Percentiles rank a stretch among this genome's conserved stretches.
These are phyloP conservation scores for Microctenopoma stevenorrisi DNA, from an alignment of 2,797 vertebrate genomes.

Conservation along the genomic window DNA sequence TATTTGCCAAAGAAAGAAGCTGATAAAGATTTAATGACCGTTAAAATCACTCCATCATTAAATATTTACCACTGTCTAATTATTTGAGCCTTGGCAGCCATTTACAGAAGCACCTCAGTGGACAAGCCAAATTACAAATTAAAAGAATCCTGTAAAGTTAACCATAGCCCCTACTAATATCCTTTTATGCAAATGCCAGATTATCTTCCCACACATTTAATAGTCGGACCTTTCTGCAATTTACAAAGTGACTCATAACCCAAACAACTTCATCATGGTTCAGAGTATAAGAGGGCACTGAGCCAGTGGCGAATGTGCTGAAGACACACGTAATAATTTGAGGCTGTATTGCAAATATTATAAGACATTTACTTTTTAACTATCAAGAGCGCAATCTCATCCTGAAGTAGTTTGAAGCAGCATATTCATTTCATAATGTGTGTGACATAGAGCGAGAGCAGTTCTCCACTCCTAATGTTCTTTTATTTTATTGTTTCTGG, in stretches of 20 bases:
- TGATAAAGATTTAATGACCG: constrained; percentile 59
- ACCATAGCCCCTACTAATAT: constrained; percentile 65
- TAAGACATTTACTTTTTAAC: neutral
- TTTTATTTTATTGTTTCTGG: too few species aligned
- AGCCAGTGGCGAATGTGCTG: neutral
- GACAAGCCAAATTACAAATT: constrained; percentile 68
- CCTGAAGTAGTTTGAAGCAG: neutral
- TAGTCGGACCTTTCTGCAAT: constrained; percentile 43
- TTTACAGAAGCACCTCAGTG: constrained; percentile 71
- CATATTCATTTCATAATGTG: too few species aligned
- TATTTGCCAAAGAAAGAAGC: neutral
- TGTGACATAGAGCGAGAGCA: too few species aligned
- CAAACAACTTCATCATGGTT: constrained; percentile 38
- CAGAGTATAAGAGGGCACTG: constrained; percentile 9
- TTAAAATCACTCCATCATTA: constrained; percentile 62
- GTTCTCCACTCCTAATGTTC: too few species aligned
- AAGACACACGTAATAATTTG: constrained; percentile 19
- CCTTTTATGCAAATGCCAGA: constrained; percentile 66
- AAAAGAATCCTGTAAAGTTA: constrained; percentile 62
- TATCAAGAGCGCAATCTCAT: constrained; percentile 18
- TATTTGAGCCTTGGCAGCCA: constrained; percentile 73
- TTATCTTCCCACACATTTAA: constrained; percentile 73
- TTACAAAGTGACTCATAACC: constrained; percentile 51
- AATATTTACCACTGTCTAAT: constrained; percentile 78
- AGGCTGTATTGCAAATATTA: neutral